Evolutionary conservation across 2,113 vertebrate genomes (phyloP), one percentile per base, ranked within the genome.

Genomic region (Trochalopteron elliotii): DNA sequence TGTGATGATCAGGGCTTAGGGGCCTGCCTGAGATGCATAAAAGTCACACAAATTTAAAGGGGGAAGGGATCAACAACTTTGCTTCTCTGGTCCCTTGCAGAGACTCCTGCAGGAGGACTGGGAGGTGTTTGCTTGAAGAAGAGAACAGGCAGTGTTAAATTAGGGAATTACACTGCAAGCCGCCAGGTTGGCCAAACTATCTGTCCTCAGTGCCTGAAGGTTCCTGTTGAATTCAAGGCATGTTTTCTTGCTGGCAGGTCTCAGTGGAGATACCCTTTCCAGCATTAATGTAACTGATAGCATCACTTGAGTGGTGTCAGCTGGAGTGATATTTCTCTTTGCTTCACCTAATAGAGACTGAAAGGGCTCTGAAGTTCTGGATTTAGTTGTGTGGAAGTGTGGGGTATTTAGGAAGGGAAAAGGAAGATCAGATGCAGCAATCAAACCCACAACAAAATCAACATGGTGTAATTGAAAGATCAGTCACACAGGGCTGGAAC

Each of bases 261-360:
- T 83, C 85, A 17, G 80, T 37, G 56, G 69, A 83, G 56, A 64
- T 37, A 12, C 47, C 22, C 45, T 83, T 64, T 23, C 63, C 53
- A 55, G 71, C 63, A 35, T 44, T 79, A 60, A 56, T 28, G 39
- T 47, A 94, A 92, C 59, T 2, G 21, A 78, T 74, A 86, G 35
- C 72, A 70, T 59, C 83, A 21, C 56, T 81, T 59, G 40, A 71
- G 64, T 37, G 83, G 40, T 92, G 77, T 68, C 77, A 90, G 59
- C 57, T 85, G 60, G 60, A 91, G 71, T 49, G 68, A 18, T 78
- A n/a, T 77, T 93, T 94, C 69, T 83, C 82, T 78, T 94, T 78
- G 52, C 17, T 52, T 92, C 69, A 56, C 56, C 83, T 84, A 61
- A 72, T 53, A 33, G 83, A 86, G 71, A 70, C 50, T 92, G 86